Conservation (phyloP, 2,888 invertebrate species). For the Agonopterix subpropinquella region DNA sequence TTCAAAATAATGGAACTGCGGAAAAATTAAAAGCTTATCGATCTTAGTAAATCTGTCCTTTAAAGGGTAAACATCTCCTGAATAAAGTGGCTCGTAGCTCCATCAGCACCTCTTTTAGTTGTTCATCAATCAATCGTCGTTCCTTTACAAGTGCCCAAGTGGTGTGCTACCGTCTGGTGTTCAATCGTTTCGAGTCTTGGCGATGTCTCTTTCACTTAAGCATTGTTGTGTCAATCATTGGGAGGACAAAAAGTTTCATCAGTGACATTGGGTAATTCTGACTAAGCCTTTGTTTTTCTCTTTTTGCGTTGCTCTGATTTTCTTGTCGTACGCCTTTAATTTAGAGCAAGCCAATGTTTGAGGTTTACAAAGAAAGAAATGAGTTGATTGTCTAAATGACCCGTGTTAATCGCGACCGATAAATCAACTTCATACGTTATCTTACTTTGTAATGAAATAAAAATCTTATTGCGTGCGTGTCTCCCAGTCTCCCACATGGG, state of each 20-base stretch:
- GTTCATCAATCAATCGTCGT: not conserved
- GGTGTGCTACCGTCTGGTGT: no score
- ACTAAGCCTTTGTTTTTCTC: no score
- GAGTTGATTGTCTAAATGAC: no score
- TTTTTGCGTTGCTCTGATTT: no score
- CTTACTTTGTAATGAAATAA: slow-evolving; percentile 59
- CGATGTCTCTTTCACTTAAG: not conserved
- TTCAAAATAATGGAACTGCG: no score
- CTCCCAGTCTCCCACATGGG: slow-evolving; percentile 25
- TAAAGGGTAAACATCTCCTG: not conserved
- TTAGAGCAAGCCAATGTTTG: no score
- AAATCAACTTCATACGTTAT: slow-evolving; percentile 54
- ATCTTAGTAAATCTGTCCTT: not conserved
- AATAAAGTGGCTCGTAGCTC: no score
- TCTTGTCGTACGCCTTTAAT: no score
- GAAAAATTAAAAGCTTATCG: slow-evolving; percentile 6
- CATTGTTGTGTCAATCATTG: not conserved
- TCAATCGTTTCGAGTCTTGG: not conserved
- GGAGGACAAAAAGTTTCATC: not conserved
- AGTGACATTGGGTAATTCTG: no score
- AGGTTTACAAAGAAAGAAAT: no score
- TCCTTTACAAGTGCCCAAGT: not conserved
- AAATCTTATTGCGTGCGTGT: slow-evolving; percentile 32
- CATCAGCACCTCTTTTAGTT: not conserved
- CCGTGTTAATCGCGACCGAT: slow-evolving; percentile 17